A percentile compares a stretch with the other conserved stretches of the same genome.
These are phyloP conservation scores for Auanema freiburgensis DNA, from an alignment of 2,888 invertebrate species.

Conservation along the genomic window DNA sequence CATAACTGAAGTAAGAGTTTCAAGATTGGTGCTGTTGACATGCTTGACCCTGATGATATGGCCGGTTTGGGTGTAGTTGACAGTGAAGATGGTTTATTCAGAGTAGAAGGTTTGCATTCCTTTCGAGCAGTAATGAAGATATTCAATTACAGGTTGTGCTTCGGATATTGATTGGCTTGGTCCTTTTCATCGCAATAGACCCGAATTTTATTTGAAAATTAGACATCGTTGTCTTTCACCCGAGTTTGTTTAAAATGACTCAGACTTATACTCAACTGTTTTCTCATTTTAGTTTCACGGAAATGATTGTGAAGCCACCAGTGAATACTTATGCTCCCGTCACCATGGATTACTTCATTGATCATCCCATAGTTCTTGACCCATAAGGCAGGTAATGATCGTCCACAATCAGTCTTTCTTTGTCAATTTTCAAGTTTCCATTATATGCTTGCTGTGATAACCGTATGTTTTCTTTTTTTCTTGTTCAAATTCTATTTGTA, in stretches of 20 bases:
- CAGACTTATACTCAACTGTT: not conserved
- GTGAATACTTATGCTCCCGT: conserved; percentile 39
- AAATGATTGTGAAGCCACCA: conserved; percentile 21
- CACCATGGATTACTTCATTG: conserved; percentile 54
- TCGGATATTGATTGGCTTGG: conserved; percentile 49
- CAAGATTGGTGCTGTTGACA: conserved; percentile 16
- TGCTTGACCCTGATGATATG: conserved; percentile 50
- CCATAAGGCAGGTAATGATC: conserved; percentile 14
- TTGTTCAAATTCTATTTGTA: conserved; percentile 6
- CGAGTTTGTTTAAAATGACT: conserved; percentile 11
- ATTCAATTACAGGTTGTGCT: conserved; percentile 44
- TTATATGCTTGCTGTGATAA: not conserved
- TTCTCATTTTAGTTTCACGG: conserved; percentile 14
- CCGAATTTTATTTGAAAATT: conserved; percentile 54
- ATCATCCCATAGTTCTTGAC: conserved; percentile 51
- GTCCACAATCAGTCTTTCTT: conserved; percentile 15
- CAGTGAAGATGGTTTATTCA: conserved; percentile 42
- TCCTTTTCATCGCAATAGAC: conserved; percentile 42
- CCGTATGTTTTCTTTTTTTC: not conserved
- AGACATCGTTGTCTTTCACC: conserved; percentile 43
- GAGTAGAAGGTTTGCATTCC: conserved; percentile 27
- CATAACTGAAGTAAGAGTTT: not conserved
- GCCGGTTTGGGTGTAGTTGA: conserved; percentile 50
- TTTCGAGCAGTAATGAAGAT: not conserved
- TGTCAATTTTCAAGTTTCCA: not conserved